A percentile compares a stretch with the other conserved stretches of the same genome.
phyloP scores from a whole-genome alignment of 2,888 invertebrate genomes.

The Ormia ochracea region DNA sequence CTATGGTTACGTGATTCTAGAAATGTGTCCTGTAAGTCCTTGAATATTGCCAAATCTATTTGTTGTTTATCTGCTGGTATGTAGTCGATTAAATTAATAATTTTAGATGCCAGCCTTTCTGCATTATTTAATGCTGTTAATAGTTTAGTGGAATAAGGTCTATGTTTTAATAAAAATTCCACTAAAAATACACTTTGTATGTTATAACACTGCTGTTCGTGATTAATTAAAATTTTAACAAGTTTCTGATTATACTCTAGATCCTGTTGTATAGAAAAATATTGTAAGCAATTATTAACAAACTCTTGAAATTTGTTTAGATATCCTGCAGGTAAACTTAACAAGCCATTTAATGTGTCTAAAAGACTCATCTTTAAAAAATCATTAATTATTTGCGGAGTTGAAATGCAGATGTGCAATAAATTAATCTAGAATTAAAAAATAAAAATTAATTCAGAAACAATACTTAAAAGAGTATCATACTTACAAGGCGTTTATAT shows the following conservation, averaged over 20 bases:
- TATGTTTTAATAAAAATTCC: conserved; percentile 35
- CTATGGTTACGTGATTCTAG: neutral
- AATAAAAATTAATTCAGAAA: neutral
- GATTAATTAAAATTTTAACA: neutral
- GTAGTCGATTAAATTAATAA: neutral
- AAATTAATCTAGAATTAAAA: conserved; percentile 35
- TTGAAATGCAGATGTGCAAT: conserved; percentile 26
- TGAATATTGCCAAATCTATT: conserved; percentile 28
- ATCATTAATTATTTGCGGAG: neutral
- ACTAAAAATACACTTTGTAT: conserved; percentile 26
- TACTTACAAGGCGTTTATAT: conserved; percentile 36
- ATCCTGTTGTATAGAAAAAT: conserved; percentile 15
- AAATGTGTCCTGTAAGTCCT: neutral
- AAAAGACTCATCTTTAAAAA: conserved; percentile 1
- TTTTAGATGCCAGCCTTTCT: neutral
- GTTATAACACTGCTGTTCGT: conserved; percentile 16
- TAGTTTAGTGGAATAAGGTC: conserved; percentile 5
- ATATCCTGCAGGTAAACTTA: neutral
- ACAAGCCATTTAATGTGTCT: neutral
- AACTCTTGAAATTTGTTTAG: conserved; percentile 23
- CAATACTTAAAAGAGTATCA: neutral
- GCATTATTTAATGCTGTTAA: conserved; percentile 4
- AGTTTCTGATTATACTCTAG: conserved; percentile 1
- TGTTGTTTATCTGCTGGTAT: neutral
- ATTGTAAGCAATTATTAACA: conserved; percentile 13